Evolutionary conservation across 2,888 invertebrate genomes (phyloP).

Genomic region (Nudaria mundana): DNA sequence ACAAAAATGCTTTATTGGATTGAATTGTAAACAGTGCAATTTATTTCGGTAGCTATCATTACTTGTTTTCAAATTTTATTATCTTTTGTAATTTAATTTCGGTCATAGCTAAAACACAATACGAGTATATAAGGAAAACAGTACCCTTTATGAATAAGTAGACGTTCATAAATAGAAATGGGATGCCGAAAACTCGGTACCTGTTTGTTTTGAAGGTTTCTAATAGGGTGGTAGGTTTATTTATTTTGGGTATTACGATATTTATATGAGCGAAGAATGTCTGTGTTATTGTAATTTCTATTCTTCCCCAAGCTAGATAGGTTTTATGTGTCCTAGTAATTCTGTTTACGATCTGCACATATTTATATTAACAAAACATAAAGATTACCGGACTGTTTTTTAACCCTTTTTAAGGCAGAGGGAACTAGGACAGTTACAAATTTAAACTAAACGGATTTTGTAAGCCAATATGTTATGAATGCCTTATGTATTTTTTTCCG

Average conservation of each 20-base stretch:
- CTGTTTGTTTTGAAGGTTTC: slow-evolving; percentile 2
- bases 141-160: slow-evolving; percentile 7
- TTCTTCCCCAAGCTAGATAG: not conserved
- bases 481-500: no score
- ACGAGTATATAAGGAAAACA: not conserved
- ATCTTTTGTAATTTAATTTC: slow-evolving; percentile 5
- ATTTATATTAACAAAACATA: no score
- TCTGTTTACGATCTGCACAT: no score
- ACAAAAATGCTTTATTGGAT: no score
- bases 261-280: not conserved
- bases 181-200: slow-evolving; percentile 2
- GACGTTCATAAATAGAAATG: slow-evolving; percentile 10
- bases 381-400: no score
- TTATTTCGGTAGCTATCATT: no score
- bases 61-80: slow-evolving; percentile 4
- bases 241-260: not conserved
- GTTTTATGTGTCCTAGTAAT: no score
- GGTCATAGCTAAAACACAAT: not conserved
- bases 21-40: no score
- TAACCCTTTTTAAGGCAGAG: no score
- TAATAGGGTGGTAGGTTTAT: slow-evolving; percentile 1
- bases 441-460: no score
- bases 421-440: no score
- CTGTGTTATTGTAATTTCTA: not conserved
- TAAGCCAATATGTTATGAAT: no score